These are phyloP conservation scores for Crenichthys baileyi DNA, from an alignment of 2,797 vertebrate genomes.

Conservation along the genomic window DNA sequence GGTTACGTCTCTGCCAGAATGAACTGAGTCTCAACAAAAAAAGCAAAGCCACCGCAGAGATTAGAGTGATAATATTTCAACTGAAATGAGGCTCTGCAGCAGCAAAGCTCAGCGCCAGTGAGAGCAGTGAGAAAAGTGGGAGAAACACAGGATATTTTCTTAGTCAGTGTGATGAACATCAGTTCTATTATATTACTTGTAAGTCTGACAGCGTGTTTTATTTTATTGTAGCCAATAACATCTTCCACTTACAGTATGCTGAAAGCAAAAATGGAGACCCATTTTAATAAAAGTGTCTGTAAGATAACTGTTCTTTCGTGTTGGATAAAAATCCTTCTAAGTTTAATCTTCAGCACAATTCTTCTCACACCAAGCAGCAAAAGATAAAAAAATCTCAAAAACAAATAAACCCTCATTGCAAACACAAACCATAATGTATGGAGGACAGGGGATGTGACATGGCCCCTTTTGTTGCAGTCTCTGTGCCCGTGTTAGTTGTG, in stretches of 20 bases:
- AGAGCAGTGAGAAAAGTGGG: constrained; percentile 2
- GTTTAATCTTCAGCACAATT: constrained; percentile 19
- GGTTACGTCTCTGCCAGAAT: constrained; percentile 61
- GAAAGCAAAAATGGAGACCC: constrained; percentile 22
- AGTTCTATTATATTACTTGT: constrained; percentile 43
- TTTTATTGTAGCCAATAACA: constrained; percentile 57
- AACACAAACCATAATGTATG: neutral
- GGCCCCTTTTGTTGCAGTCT: too few species aligned
- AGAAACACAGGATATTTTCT: constrained; percentile 23
- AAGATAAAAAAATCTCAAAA: constrained; percentile 26
- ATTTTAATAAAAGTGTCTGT: constrained; percentile 59
- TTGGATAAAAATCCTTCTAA: constrained; percentile 23
- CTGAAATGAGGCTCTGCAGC: constrained; percentile 58
- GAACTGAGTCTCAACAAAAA: constrained; percentile 59
- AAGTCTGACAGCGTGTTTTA: constrained; percentile 30
- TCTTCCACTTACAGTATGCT: constrained; percentile 23
- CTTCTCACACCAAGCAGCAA: constrained; percentile 16
- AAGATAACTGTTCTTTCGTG: constrained; percentile 27
- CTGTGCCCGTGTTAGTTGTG: too few species aligned
- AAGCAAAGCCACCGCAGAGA: constrained; percentile 55
- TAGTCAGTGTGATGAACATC: constrained; percentile 44
- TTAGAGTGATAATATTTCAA: constrained; percentile 66
- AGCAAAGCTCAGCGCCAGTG: constrained; percentile 27
- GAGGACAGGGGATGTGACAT: too few species aligned
- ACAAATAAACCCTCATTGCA: neutral